Percentiles rank a stretch among this genome's conserved stretches.
Conservation (phyloP, 1,140 invertebrate species). For the Fopius arisanus region DNA sequence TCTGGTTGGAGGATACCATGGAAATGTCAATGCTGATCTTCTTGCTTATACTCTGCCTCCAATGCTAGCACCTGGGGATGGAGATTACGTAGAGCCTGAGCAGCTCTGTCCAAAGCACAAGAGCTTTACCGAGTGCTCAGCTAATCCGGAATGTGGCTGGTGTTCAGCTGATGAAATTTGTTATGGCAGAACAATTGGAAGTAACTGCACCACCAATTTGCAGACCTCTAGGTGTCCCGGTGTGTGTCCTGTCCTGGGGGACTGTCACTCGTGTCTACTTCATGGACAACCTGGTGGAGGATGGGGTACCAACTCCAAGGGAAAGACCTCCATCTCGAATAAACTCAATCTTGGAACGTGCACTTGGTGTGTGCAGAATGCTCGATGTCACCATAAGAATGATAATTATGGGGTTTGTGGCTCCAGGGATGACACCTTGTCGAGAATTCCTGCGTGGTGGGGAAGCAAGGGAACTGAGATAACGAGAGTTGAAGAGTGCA, state of each 20-base stretch:
- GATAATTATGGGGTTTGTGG: constrained; percentile 86
- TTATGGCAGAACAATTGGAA: constrained; percentile 82
- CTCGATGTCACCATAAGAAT: constrained; percentile 86
- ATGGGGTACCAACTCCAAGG: constrained; percentile 59
- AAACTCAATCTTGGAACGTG: constrained; percentile 81
- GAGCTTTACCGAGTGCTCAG: constrained; percentile 79
- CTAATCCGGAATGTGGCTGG: constrained; percentile 94
- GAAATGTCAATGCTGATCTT: constrained; percentile 86
- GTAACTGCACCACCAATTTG: constrained; percentile 85
- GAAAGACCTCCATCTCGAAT: constrained; percentile 73
- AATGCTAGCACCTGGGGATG: constrained; percentile 74
- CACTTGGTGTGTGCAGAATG: constrained; percentile 93
- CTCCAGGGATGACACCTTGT: constrained; percentile 75
- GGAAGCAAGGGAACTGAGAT: constrained; percentile 83
- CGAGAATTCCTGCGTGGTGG: constrained; percentile 88
- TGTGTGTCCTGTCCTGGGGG: constrained; percentile 84
- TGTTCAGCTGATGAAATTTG: constrained; percentile 85
- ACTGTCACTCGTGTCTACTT: constrained; percentile 88
- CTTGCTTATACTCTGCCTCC: constrained; percentile 79
- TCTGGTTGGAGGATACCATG: constrained; percentile 90
- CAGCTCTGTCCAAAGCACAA: constrained; percentile 76
- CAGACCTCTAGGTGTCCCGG: constrained; percentile 87
- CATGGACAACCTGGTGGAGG: constrained; percentile 69
- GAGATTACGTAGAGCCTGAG: constrained; percentile 72
- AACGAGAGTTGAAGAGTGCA: constrained; percentile 78